Evolutionary conservation across 2,888 invertebrate genomes (phyloP).

Genomic region (Synergus japonicus): DNA sequence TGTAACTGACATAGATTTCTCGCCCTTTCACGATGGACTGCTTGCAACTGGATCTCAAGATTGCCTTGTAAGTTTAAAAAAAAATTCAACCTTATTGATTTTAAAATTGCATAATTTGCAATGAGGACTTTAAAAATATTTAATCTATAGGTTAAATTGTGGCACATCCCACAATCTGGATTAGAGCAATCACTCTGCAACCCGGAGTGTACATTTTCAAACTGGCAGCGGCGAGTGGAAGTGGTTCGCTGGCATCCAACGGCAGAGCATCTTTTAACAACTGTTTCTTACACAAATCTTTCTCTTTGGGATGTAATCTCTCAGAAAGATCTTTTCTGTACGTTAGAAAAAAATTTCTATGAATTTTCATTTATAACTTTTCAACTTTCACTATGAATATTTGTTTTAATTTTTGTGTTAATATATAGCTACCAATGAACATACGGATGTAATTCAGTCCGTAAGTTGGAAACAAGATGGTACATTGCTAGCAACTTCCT

Average conservation of each 20-base stretch:
- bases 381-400: not conserved
- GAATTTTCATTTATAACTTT: not conserved
- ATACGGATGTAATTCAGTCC: conserved; percentile 93
- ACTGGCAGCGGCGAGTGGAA: conserved; percentile 91
- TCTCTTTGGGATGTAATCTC: conserved; percentile 92
- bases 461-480: conserved; percentile 95
- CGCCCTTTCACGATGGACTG: conserved; percentile 95
- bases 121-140: not conserved
- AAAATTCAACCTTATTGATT: conserved; percentile 8
- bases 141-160: conserved; percentile 86
- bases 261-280: conserved; percentile 92
- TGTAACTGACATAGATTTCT: conserved; percentile 96
- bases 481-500: conserved; percentile 88
- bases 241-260: conserved; percentile 95
- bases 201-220: conserved; percentile 89
- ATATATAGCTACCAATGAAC: conserved; percentile 83
- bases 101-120: not conserved
- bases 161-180: conserved; percentile 92
- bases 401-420: conserved; percentile 17
- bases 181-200: conserved; percentile 87
- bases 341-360: conserved; percentile 64
- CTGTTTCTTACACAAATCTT: conserved; percentile 89
- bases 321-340: conserved; percentile 89
- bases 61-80: conserved; percentile 83
- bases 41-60: conserved; percentile 94